Evolutionary conservation across 2,113 vertebrate genomes (phyloP), one percentile per base, ranked within the genome.

Genomic region (Todiramphus saurophagus): DNA sequence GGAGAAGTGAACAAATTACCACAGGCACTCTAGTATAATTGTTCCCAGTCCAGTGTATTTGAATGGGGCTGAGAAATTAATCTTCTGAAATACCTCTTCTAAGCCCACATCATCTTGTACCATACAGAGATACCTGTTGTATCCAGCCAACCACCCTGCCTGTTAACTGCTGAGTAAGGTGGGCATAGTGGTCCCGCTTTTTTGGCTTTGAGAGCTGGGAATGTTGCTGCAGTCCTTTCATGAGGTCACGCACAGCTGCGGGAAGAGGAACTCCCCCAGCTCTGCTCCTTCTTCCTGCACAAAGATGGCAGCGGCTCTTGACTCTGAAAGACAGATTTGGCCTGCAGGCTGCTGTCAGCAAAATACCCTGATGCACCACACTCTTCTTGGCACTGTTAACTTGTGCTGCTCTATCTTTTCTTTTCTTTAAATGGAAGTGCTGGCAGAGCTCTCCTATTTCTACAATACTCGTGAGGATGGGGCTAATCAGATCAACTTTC

Each of bases 381-480:
- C 51, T 90, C 21, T 48, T 68, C 73, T 83, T 84, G 83, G 69
- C 69, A 68, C 64, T 51, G 30, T 75, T 81, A 87, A 63, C 24
- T 62, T 82, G 30, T 78, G 77, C 56, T 84, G 73, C 73, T 90
- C 11, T 78, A 80, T 46, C 46, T 46, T 46, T 53, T 92, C 73
- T 89, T 90, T 92, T 75, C 70, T 95, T 90, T 86, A 73, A 89
- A 92, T 92, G 66, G 83, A 92, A 93, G 75, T 58, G 56, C 64
- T 83, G 39, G 72, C 43, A 63, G 83, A 93, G 35, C 60, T 94
- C 44, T 93, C 28, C 2, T 56, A 41, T 48, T 78, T 94, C 77
- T 76, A 83, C 77, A 41, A 9, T 35, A 69, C 75, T 56, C 59
- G 23, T 80, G 85, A 85, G 51, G 60, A 87, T 88, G 64, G 18